A percentile compares a stretch with the other conserved stretches of the same genome.
Evolutionary conservation across 2,797 vertebrate genomes (phyloP).

Genomic region (Lutjanus argentimaculatus): DNA sequence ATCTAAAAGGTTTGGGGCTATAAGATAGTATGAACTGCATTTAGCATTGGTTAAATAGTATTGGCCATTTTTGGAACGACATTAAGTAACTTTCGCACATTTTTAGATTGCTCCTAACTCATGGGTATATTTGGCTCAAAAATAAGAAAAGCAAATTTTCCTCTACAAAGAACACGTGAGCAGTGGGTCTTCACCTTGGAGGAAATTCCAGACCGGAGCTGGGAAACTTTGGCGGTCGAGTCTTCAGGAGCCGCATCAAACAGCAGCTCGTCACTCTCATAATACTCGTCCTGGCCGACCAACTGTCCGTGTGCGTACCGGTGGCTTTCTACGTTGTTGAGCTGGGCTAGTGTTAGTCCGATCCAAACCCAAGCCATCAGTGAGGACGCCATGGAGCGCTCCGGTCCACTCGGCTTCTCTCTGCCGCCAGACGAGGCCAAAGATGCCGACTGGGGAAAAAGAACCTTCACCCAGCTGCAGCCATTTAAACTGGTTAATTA

Average conservation of each 20-base stretch:
- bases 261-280: neutral
- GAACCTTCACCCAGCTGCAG: neutral
- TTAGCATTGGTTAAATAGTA: no score
- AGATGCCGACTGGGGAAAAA: no score
- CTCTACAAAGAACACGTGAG: neutral
- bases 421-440: neutral
- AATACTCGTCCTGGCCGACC: neutral
- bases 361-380: constrained; percentile 46
- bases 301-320: neutral
- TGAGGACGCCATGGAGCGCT: constrained; percentile 9
- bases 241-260: neutral
- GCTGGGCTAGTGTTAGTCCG: constrained; percentile 30
- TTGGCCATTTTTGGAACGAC: no score
- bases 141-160: no score
- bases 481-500: neutral
- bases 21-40: no score
- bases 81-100: no score
- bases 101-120: no score
- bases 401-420: neutral
- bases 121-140: neutral
- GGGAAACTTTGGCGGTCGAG: neutral
- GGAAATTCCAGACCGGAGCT: constrained; percentile 6
- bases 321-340: constrained; percentile 19
- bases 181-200: constrained; percentile 5
- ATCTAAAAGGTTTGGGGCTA: no score